These are phyloP conservation scores for Ophraella communa DNA, from an alignment of 2,888 invertebrate species.

Conservation along the genomic window DNA sequence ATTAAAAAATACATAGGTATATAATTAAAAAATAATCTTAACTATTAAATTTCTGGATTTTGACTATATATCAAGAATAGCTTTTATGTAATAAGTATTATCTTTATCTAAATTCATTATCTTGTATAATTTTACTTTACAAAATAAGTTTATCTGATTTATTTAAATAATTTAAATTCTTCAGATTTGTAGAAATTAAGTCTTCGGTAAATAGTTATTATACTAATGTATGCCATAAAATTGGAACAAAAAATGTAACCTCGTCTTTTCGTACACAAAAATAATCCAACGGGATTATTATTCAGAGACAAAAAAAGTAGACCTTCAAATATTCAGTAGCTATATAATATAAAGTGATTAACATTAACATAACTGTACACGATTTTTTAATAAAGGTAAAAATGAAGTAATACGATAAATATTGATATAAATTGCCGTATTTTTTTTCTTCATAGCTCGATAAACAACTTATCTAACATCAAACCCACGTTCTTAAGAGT, in stretches of 20 bases:
- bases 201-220: conserved; percentile 11
- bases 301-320: background rate
- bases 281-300: conserved; percentile 3
- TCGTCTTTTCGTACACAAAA: conserved; percentile 16
- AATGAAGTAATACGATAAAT: no score
- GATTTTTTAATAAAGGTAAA: background rate
- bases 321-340: conserved; percentile 2
- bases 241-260: conserved; percentile 12
- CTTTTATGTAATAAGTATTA: conserved; percentile 18
- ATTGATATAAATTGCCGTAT: no score
- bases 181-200: conserved; percentile 9
- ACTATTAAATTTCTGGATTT: conserved; percentile 5
- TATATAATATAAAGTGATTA: background rate
- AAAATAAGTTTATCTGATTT: conserved; percentile 25
- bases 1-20: no score
- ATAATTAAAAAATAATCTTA: no score
- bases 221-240: conserved; percentile 16
- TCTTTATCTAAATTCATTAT: conserved; percentile 23
- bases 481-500: no score
- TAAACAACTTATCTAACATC: no score
- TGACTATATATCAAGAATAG: conserved; percentile 2
- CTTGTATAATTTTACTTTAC: conserved; percentile 22
- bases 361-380: background rate
- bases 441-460: no score
- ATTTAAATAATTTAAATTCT: conserved; percentile 19